These are phyloP conservation scores for Trididemnum clinides DNA, from an alignment of 23 tunicate species.

Conservation along the genomic window DNA sequence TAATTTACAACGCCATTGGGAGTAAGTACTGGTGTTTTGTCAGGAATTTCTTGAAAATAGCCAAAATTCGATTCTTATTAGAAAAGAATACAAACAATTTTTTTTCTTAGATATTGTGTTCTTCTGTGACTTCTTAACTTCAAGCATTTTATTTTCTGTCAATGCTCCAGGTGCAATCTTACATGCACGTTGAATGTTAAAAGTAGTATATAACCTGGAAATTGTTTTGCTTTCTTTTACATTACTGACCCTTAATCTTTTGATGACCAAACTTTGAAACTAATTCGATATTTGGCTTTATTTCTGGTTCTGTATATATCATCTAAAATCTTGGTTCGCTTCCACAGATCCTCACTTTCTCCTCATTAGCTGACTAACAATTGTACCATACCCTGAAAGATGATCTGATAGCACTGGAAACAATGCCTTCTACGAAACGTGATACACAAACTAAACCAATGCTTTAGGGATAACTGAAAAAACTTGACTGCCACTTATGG, in stretches of 20 bases:
- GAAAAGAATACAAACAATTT: not conserved
- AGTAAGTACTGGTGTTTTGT: no score
- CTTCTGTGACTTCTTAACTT: not conserved
- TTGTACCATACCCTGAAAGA: not conserved
- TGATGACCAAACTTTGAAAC: not conserved
- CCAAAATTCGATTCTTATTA: not conserved
- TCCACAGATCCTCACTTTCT: not conserved
- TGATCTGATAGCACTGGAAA: not conserved
- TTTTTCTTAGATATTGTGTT: not conserved
- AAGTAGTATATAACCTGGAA: not conserved
- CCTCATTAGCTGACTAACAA: not conserved
- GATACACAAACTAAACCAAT: not conserved
- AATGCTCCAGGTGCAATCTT: slow-evolving; percentile 10
- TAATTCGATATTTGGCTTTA: not conserved
- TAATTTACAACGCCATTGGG: no score
- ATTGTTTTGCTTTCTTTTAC: not conserved
- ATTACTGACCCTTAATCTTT: not conserved
- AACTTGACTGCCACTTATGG: not conserved
- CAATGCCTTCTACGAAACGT: not conserved
- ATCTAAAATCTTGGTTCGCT: not conserved
- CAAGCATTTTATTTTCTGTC: slow-evolving; percentile 10
- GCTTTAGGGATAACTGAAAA: not conserved
- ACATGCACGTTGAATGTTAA: not conserved
- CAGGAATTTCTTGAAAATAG: not conserved
- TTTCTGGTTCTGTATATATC: not conserved